Percentiles rank a stretch among this genome's conserved stretches.
Conservation (phyloP, 2,797 vertebrate species). For the Takifugu rubripes region DNA sequence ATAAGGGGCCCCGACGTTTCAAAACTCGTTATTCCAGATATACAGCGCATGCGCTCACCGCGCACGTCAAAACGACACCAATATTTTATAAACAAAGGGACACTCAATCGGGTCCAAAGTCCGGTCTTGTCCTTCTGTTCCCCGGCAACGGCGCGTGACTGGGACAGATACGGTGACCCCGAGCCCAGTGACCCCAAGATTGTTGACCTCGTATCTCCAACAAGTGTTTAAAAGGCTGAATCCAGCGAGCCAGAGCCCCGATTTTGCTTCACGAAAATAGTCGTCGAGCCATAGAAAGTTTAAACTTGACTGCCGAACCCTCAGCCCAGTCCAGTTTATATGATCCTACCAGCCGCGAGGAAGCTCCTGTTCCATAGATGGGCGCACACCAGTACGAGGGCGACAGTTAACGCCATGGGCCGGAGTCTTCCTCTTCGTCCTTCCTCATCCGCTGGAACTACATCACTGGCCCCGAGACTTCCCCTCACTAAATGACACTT, state of each 20-base stretch:
- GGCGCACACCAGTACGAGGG: constrained; percentile 31
- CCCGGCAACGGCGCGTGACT: constrained; percentile 52
- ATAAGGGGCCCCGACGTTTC: background rate
- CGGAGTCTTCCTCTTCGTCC: constrained; percentile 11
- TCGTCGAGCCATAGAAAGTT: background rate
- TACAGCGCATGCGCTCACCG: constrained; percentile 24
- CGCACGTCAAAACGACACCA: background rate
- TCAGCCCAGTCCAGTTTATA: background rate
- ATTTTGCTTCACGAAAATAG: too few species aligned
- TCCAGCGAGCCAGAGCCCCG: too few species aligned
- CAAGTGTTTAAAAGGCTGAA: background rate
- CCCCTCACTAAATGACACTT: background rate
- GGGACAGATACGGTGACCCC: constrained; percentile 13
- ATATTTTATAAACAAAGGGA: background rate
- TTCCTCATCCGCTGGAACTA: constrained; percentile 2
- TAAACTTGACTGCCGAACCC: background rate
- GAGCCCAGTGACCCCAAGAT: constrained; percentile 11
- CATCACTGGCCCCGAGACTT: constrained; percentile 11
- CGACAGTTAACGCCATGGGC: constrained; percentile 48
- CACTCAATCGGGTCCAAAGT: constrained; percentile 51
- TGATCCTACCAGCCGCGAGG: constrained; percentile 51
- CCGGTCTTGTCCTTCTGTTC: constrained; percentile 23
- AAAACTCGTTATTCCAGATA: constrained; percentile 23
- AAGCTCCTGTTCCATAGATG: constrained; percentile 31
- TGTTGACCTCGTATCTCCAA: constrained; percentile 5